Percentiles rank a stretch among this genome's conserved stretches.
These are phyloP conservation scores for Bombylius discolor DNA, from an alignment of 2,888 invertebrate genomes.

Conservation along the genomic window DNA sequence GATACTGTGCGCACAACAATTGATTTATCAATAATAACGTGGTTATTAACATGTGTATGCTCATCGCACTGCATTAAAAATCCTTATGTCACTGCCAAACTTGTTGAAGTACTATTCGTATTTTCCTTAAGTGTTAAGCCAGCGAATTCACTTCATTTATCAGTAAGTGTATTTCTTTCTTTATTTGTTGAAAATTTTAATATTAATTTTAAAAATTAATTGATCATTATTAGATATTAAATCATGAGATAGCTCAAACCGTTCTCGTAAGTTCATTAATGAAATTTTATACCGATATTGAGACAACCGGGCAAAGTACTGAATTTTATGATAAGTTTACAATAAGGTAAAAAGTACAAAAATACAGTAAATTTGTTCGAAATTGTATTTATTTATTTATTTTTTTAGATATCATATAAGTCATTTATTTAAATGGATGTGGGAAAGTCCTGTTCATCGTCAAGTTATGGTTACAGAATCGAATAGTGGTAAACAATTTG, in stretches of 20 bases:
- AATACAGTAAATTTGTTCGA: not conserved
- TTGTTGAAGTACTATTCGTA: slow-evolving; percentile 80
- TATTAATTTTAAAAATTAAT: slow-evolving; percentile 28
- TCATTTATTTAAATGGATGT: slow-evolving; percentile 90
- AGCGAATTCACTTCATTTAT: slow-evolving; percentile 29
- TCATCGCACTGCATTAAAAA: slow-evolving; percentile 84
- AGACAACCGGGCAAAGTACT: slow-evolving; percentile 92
- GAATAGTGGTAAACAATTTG: slow-evolving; percentile 80
- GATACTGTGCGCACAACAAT: slow-evolving; percentile 60
- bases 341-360: slow-evolving; percentile 50
- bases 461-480: slow-evolving; percentile 84
- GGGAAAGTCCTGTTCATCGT: slow-evolving; percentile 80
- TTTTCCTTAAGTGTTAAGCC: slow-evolving; percentile 56
- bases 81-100: slow-evolving; percentile 92
- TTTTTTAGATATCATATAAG: slow-evolving; percentile 73
- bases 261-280: slow-evolving; percentile 80
- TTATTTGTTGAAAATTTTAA: not conserved
- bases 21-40: slow-evolving; percentile 72
- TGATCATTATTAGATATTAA: slow-evolving; percentile 65
- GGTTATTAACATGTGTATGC: slow-evolving; percentile 82
- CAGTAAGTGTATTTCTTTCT: slow-evolving; percentile 20
- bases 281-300: slow-evolving; percentile 98
- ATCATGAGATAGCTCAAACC: slow-evolving; percentile 71
- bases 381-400: not conserved
- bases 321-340: slow-evolving; percentile 99